Evolutionary conservation across 2,888 invertebrate species (phyloP).

Genomic region (Sesamia inferens): DNA sequence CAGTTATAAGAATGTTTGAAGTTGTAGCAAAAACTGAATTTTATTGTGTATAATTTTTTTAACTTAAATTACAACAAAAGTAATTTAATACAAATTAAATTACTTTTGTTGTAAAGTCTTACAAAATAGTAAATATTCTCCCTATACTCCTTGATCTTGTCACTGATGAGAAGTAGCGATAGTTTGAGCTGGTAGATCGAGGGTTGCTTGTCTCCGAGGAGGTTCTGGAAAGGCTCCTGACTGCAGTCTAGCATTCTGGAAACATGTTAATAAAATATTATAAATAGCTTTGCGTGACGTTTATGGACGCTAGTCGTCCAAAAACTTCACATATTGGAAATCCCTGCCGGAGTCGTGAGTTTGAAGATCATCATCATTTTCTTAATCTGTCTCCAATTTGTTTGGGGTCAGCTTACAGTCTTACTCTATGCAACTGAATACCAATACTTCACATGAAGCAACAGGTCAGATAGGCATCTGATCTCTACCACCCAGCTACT

Average conservation of each 20-base stretch:
- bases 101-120: constrained; percentile 7
- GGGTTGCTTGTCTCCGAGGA: constrained; percentile 82
- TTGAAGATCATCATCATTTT: not conserved
- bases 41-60: no score
- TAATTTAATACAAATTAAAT: no score
- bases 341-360: not conserved
- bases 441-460: not conserved
- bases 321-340: no score
- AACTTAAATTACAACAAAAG: no score
- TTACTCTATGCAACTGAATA: not conserved
- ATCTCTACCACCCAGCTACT: not conserved
- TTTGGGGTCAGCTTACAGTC: not conserved
- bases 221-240: constrained; percentile 80
- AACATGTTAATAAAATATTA: constrained; percentile 8
- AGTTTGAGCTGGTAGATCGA: constrained; percentile 73
- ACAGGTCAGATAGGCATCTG: not conserved
- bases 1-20: no score
- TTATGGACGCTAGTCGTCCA: not conserved
- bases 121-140: constrained; percentile 80
- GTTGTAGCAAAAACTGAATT: no score
- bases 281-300: not conserved
- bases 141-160: constrained; percentile 79
- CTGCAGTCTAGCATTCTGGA: constrained; percentile 80
- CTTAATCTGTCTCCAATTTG: not conserved
- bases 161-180: constrained; percentile 78